Conservation (phyloP, 2,888 invertebrate genomes). For the Halocaridina rubra region DNA sequence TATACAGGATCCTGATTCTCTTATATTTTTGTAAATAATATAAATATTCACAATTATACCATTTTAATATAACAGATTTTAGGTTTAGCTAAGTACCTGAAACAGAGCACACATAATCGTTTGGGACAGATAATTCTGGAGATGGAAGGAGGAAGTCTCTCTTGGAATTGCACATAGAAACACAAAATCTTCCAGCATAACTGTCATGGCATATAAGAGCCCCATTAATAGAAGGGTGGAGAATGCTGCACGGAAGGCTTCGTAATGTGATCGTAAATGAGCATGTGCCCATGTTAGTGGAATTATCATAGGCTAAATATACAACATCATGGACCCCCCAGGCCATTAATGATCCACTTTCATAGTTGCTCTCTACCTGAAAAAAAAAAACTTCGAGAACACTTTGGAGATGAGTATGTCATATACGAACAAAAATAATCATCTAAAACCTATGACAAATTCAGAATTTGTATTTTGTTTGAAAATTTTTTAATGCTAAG, state of each 20-base stretch:
- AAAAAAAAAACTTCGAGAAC: too few relatives aligned
- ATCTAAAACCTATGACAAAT: too few relatives aligned
- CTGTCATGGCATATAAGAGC: slow-evolving; percentile 5
- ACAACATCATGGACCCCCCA: slow-evolving; percentile 6
- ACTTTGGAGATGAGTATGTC: too few relatives aligned
- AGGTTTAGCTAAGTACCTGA: too few relatives aligned
- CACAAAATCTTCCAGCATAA: slow-evolving; percentile 15
- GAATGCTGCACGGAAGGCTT: background rate
- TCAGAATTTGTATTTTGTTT: too few relatives aligned
- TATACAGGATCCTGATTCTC: too few relatives aligned
- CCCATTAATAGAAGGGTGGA: background rate
- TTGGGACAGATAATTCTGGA: background rate
- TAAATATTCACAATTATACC: too few relatives aligned
- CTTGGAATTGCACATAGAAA: slow-evolving; percentile 1
- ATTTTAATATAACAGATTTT: too few relatives aligned
- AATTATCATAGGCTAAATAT: slow-evolving; percentile 23
- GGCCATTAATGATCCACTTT: background rate
- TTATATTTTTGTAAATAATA: too few relatives aligned
- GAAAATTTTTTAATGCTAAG: too few relatives aligned
- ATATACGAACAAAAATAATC: too few relatives aligned
- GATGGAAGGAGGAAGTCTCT: background rate
- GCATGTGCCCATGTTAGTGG: slow-evolving; percentile 7
- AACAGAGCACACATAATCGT: slow-evolving; percentile 23
- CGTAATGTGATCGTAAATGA: background rate
- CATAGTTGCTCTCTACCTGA: slow-evolving; percentile 22